Evolutionary conservation across 2,797 vertebrate species (phyloP).

Genomic region (Melanotaenia pygmaea): DNA sequence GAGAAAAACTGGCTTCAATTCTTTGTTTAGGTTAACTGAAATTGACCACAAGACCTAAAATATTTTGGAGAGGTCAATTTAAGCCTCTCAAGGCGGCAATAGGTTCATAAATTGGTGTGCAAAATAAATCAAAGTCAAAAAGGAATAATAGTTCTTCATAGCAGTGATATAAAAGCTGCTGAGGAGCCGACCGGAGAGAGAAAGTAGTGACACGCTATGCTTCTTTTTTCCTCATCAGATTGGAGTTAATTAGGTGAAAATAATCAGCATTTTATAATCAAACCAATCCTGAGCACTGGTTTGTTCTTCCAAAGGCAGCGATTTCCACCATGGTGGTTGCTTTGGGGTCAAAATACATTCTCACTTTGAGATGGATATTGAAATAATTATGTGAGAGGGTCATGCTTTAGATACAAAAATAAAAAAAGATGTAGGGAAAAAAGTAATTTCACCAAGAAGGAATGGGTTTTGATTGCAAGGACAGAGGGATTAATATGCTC

Average conservation of each 20-base stretch:
- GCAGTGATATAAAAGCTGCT: slow-evolving; percentile 32
- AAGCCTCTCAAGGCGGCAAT: neutral
- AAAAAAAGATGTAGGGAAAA: slow-evolving; percentile 4
- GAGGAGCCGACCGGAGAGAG: slow-evolving; percentile 42
- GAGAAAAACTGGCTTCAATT: slow-evolving; percentile 16
- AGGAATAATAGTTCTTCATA: slow-evolving; percentile 12
- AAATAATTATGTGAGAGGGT: slow-evolving; percentile 75
- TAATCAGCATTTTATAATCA: slow-evolving; percentile 75
- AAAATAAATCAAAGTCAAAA: slow-evolving; percentile 19
- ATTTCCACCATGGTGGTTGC: slow-evolving; percentile 61
- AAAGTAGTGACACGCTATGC: slow-evolving; percentile 14
- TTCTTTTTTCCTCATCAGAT: slow-evolving; percentile 50
- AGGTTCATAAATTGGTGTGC: neutral
- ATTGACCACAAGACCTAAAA: slow-evolving; percentile 6
- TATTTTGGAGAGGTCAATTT: slow-evolving; percentile 4
- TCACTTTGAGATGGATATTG: slow-evolving; percentile 75
- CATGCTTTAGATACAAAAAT: slow-evolving; percentile 58
- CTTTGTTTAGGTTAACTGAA: slow-evolving; percentile 5
- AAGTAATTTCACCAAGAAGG: slow-evolving; percentile 58
- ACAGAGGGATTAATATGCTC: slow-evolving; percentile 75
- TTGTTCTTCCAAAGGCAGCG: slow-evolving; percentile 66
- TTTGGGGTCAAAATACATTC: slow-evolving; percentile 69
- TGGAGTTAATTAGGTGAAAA: slow-evolving; percentile 70
- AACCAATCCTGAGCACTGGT: slow-evolving; percentile 57
- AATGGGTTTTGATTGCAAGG: slow-evolving; percentile 71